These are phyloP conservation scores for Eolophus roseicapilla DNA, from an alignment of 2,113 vertebrate genomes.

Conservation along the genomic window DNA sequence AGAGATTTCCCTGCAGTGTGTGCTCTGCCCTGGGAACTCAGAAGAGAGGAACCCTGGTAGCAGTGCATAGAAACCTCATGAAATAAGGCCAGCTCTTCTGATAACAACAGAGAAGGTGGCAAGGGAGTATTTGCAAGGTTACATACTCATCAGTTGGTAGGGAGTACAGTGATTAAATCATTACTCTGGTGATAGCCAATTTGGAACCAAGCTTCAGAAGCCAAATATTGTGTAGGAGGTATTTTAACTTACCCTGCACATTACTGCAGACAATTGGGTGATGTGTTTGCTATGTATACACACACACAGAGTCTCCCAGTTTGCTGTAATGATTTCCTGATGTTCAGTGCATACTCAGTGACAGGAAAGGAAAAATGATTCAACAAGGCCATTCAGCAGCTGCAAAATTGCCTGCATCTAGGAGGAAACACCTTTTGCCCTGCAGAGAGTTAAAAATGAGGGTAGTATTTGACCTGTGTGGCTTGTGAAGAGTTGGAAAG, in stretches of 20 bases:
- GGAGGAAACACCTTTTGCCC: neutral
- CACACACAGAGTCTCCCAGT: neutral
- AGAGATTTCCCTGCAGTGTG: neutral
- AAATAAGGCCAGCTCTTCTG: neutral
- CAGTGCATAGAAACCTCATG: neutral
- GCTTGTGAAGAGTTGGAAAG: neutral
- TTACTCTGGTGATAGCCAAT: constrained; percentile 12
- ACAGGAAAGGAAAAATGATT: neutral
- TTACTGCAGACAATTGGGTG: neutral
- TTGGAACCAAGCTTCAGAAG: constrained; percentile 23
- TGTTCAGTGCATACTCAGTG: neutral
- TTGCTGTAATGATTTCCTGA: constrained; percentile 38
- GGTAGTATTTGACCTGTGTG: neutral
- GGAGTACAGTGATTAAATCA: neutral
- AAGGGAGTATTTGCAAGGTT: neutral
- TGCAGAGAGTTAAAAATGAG: neutral
- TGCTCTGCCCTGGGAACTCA: neutral
- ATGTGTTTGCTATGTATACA: neutral
- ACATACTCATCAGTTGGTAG: neutral
- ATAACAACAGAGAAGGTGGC: neutral
- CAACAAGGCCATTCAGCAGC: neutral
- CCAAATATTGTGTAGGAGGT: constrained; percentile 5
- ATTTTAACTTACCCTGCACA: constrained; percentile 22
- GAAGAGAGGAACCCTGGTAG: neutral
- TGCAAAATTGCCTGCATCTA: neutral